Percentiles rank a stretch among this genome's conserved stretches.
Evolutionary conservation across 92 coral and sea anemone species (phyloP).

Genomic region (Porites evermanni): DNA sequence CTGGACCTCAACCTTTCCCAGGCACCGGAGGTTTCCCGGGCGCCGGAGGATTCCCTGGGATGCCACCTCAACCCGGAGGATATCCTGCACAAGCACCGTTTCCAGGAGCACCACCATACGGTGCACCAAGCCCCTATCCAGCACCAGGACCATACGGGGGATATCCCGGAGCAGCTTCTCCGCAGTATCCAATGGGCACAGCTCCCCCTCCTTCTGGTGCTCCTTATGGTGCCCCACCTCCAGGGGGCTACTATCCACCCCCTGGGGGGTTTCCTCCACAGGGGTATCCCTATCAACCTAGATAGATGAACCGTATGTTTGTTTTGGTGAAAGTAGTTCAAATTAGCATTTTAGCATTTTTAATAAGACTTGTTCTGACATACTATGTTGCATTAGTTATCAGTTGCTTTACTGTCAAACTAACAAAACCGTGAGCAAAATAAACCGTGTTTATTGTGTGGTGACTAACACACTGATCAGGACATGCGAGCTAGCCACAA

Average conservation of each 20-base stretch:
- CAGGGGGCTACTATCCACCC: not conserved
- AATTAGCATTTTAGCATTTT: too few relatives aligned
- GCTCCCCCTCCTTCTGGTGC: constrained; percentile 24
- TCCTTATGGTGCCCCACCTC: not conserved
- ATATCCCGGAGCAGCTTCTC: constrained; percentile 5
- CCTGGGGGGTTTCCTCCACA: not conserved
- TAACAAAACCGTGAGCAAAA: too few relatives aligned
- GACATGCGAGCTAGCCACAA: too few relatives aligned
- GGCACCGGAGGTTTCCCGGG: constrained; percentile 14
- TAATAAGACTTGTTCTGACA: too few relatives aligned
- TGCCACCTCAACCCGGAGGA: constrained; percentile 1
- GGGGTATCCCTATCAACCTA: not conserved
- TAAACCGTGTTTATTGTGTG: too few relatives aligned
- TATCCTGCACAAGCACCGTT: not conserved
- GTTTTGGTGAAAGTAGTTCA: not conserved
- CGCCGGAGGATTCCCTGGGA: constrained; percentile 28
- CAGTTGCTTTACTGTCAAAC: too few relatives aligned
- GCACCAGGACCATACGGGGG: constrained; percentile 24
- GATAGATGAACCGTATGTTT: not conserved
- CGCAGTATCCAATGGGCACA: constrained; percentile 37
- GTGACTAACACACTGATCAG: too few relatives aligned
- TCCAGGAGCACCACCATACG: constrained; percentile 28
- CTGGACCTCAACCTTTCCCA: constrained; percentile 14
- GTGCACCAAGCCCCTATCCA: constrained; percentile 24
- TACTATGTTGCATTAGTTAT: too few relatives aligned